Percentiles rank a stretch among this genome's conserved stretches.
Conservation (phyloP, 2,888 invertebrate genomes). For the Drosophila koepferae region DNA sequence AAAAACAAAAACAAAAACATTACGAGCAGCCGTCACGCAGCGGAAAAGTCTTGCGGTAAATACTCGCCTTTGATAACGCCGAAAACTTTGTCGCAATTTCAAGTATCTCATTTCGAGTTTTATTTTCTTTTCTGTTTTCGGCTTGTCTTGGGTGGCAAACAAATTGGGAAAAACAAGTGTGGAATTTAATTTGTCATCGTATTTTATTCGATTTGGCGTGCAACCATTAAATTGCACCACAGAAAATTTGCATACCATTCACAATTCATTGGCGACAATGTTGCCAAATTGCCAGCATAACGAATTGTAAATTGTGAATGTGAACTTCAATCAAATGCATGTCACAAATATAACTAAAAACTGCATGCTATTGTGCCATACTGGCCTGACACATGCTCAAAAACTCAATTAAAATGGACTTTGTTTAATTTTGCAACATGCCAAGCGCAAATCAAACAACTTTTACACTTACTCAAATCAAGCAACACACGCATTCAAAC, state of each 20-base stretch:
- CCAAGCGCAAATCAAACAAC: conserved; percentile 61
- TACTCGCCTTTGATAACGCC: conserved; percentile 45
- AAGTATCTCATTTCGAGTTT: conserved; percentile 17
- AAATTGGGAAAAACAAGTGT: conserved; percentile 24
- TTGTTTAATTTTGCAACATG: conserved; percentile 63
- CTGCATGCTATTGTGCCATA: conserved; percentile 58
- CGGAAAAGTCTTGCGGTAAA: conserved; percentile 35
- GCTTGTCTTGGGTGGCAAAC: neutral
- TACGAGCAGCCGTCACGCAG: conserved; percentile 57
- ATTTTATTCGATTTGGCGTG: conserved; percentile 8
- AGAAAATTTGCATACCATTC: conserved; percentile 50
- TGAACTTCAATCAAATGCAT: conserved; percentile 62
- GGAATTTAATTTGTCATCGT: conserved; percentile 21
- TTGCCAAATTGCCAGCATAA: conserved; percentile 55
- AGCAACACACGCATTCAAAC: conserved; percentile 18
- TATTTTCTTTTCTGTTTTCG: neutral
- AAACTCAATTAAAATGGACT: conserved; percentile 79
- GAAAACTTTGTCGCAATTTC: conserved; percentile 50
- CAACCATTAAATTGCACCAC: conserved; percentile 41
- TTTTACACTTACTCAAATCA: neutral
- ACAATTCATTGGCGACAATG: conserved; percentile 58
- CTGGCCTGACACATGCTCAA: conserved; percentile 46
- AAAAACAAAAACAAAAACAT: conserved; percentile 66
- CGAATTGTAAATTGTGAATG: conserved; percentile 33
- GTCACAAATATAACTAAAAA: conserved; percentile 67